Evolutionary conservation across 2,888 invertebrate genomes (phyloP), one percentile per base, ranked within the genome.

Genomic region (Drosophila helvetica): DNA sequence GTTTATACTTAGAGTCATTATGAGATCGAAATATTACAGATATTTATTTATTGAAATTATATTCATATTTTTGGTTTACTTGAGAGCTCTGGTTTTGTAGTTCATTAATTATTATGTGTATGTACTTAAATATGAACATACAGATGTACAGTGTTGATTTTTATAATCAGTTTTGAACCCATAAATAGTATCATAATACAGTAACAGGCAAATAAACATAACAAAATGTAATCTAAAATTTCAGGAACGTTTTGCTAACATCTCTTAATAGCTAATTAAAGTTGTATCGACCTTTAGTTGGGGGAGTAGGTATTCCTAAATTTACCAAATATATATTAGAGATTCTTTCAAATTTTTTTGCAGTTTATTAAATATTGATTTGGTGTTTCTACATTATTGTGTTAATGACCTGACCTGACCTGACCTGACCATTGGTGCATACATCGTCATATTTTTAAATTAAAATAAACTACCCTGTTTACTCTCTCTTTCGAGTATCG

Each of bases 371-470:
- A 33, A 38, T 38, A 38, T 17, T 15, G 38, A 53, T 53, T 66
- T 43, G n/a, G 15, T 55, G 42, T 66, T 66, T n/a, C 42, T 53
- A 52, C 43, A 38, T 38, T 38, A 38, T 38, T 38, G 38, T 38
- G 38, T 38, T 38, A 38, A 38, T 38, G 38, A 38, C n/a, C 38
- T n/a, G 38, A 38, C 53, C 30, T 30, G 59, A 43, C 27, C 27
- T 8, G 27, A 27, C 27, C 27, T 27, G 27, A 52, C 30, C 27
- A 57, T 65, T 65, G 53, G 47, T 48, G 47, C 42, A 66, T 30
- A 42, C 66, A 48, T 43, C 48, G 42, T 50, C 30, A 48, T 66
- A 53, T 42, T 30, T 54, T 42, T 8, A 25, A 67, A 38, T 38
- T 38, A 15, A 38, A 38, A 15, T n/a, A 38, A n/a, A 38, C 15